Percentiles rank a stretch among this genome's conserved stretches.
These are phyloP conservation scores for Rattus rattus DNA, from an alignment of 2,113 vertebrate genomes.

Conservation along the genomic window DNA sequence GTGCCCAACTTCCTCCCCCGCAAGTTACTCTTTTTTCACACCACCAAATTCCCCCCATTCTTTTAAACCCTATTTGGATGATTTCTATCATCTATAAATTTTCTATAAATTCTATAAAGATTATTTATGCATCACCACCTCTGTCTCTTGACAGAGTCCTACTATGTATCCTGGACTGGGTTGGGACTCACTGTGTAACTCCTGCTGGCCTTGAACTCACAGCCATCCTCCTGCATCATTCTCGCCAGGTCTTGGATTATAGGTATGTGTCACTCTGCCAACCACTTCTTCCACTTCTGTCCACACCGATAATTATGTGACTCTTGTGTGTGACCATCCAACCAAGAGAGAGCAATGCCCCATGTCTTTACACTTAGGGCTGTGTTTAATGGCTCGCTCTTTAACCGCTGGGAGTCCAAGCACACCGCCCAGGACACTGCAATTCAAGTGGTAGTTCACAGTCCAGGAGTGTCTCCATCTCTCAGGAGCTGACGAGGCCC, in stretches of 20 bases:
- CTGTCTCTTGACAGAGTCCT: neutral
- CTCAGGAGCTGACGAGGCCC: neutral
- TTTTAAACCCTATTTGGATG: neutral
- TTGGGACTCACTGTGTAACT: neutral
- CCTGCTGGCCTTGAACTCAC: neutral
- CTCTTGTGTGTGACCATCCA: neutral
- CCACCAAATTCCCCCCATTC: neutral
- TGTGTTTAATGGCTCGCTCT: neutral
- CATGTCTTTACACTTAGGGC: neutral
- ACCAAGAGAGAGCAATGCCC: neutral
- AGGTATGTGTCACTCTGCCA: neutral
- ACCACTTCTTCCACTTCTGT: neutral
- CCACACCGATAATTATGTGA: neutral
- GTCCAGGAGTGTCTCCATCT: neutral
- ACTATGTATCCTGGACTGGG: neutral
- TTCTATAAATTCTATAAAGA: neutral
- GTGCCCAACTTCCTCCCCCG: neutral
- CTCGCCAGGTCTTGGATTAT: neutral
- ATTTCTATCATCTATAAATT: too few relatives aligned
- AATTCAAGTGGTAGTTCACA: neutral
- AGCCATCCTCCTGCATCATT: neutral
- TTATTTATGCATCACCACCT: too few relatives aligned
- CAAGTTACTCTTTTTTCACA: neutral
- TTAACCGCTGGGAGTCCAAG: neutral
- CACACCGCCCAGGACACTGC: neutral